Base-by-base conservation (phyloP, 1,140 invertebrate species). In the Proctacanthus coquilletti region DNA sequence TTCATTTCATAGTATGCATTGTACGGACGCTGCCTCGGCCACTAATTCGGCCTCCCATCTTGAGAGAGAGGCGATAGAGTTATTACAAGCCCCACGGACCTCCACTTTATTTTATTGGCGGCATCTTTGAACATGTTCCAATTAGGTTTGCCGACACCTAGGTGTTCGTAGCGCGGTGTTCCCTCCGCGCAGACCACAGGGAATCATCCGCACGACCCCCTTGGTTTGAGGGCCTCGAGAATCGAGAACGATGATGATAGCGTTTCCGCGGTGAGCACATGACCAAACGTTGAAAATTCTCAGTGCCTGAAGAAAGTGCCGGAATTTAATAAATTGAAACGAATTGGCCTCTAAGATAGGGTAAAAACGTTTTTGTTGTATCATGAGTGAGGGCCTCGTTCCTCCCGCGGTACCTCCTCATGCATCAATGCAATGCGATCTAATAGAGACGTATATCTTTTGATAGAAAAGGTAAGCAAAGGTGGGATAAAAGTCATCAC, bases 91-190 rank as follows among this genome's bases (percentile, higher is more conserved):
- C 23, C 23, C 23, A 27, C 23, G 13, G 23, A 27, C 13, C 23
- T 27, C 23, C 23, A 27, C 23, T 27, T 27, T 27, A 27, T 27
- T 27, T 27, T 27, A 27, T 27, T 27, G 23, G 23, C 23, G 23
- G 23, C 23, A 27, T 13, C 23, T 27, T 27, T 27, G 23, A 27
- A 27, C 23, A 27, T 27, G 23, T 27, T 27, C 23, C 23, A 27
- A 27, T 27, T 27, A 27, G 23, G 8, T 27, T 27, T 27, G 23
- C 23, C 23, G 23, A 27, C 23, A 27, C 23, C 23, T 27, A 27
- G 23, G 23, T 27, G 23, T 27, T 27, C 23, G 13, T 8, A 27
- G 13, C 13, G 8, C 23, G 13, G 8, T 27, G 8, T 27, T 27
- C 13, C 23, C 13, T 27, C n/a, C n/a, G n/a, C n/a, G n/a, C 23